These are phyloP conservation scores for Nettapus auritus DNA, from an alignment of 2,113 vertebrate genomes.

Conservation along the genomic window DNA sequence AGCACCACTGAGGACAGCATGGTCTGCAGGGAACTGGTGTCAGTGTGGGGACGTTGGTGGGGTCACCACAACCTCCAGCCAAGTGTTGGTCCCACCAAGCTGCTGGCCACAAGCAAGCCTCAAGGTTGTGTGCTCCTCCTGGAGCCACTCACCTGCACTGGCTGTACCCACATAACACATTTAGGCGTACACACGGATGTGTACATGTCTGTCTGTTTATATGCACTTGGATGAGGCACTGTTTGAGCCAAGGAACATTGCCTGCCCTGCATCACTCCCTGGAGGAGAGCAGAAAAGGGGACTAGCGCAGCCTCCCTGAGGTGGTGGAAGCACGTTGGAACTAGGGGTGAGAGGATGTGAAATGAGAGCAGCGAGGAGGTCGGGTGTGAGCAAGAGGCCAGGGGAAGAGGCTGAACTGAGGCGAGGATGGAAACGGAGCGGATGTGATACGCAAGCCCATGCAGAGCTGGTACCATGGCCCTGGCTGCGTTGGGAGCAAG, in stretches of 20 bases:
- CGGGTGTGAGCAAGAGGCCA: background rate
- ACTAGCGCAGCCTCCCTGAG: background rate
- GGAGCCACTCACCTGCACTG: background rate
- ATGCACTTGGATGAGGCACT: background rate
- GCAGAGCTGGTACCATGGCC: background rate
- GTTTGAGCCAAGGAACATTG: background rate
- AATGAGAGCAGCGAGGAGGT: background rate
- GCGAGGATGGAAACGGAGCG: background rate
- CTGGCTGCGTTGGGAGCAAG: background rate
- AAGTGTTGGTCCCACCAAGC: fast-evolving
- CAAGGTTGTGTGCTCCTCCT: background rate
- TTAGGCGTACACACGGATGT: background rate
- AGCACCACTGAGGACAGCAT: background rate
- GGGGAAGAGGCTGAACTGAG: background rate
- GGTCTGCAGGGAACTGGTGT: background rate
- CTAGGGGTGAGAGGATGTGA: background rate
- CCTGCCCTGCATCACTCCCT: background rate
- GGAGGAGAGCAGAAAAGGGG: background rate
- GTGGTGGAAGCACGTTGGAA: background rate
- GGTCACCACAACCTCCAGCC: fast-evolving
- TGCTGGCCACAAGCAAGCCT: fast-evolving
- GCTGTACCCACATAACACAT: background rate
- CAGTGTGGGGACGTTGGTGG: background rate
- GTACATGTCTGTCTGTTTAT: no score
- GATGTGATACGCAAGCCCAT: background rate